Base-by-base conservation (phyloP, 2,113 vertebrate species). In the Butorides virescens region DNA sequence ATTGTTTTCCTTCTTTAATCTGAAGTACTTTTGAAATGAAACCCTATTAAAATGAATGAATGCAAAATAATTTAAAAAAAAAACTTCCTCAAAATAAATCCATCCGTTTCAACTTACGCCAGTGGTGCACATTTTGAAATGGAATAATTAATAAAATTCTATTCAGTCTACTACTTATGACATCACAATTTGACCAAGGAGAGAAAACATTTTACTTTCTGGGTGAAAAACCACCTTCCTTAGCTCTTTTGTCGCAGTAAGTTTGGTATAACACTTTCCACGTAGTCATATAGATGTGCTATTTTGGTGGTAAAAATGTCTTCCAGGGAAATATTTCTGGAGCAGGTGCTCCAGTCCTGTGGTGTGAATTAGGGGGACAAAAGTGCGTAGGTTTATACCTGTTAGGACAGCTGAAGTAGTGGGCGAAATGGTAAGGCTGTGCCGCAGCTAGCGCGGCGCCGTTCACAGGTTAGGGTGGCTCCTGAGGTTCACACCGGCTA, bases 141-240 rank as follows among this genome's bases (percentile, higher is more conserved):
- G 97, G 97, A 98, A 98, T 98, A 98, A 98, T 98, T 98, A 98
- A 98, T 98, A 98, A 98, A 98, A 94, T 97, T 98, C 98, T 37
- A 8, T 27, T 47, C 72, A 73, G 86, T 78, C 65, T 79, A 39
- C n/a, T 86, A 68, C 77, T 92, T 91, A 61, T 68, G 84, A 65
- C 53, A 61, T 68, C 59, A 86, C 15, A 58, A 55, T 91, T 74
- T 66, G 42, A 55, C 1, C 3, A 70, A 44, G 20, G 44, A 66
- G 63, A 58, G 17, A 73, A 71, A 67, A 23, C 6, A 17, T 27
- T 46, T 77, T n/a, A n/a, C 23, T 32, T 74, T 46, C 34, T 47
- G 11, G 25, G 39, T 15, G 17, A 53, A 77, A 86, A 86, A 58
- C 3, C 15, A 36, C 22, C 77, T 56, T 76, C 67, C n/a, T 66